A percentile compares a stretch with the other conserved stretches of the same genome.
These are phyloP conservation scores for Chitala chitala DNA, from an alignment of 2,113 vertebrate species.

Conservation along the genomic window DNA sequence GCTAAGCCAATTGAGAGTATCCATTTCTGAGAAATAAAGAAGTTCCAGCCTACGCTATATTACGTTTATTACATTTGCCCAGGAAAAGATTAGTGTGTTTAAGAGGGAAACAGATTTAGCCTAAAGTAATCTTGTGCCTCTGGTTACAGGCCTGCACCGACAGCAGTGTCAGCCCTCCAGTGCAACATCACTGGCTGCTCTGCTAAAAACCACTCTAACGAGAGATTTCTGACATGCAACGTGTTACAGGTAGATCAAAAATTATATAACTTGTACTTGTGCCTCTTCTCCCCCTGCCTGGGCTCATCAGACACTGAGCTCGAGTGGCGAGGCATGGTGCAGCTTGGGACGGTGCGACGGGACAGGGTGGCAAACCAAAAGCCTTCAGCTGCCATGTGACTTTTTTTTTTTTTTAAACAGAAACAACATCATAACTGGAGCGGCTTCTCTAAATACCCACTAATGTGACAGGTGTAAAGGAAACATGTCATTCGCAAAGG, in stretches of 20 bases:
- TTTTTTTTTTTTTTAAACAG: too few relatives aligned
- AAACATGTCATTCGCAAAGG: background rate
- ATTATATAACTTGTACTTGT: background rate
- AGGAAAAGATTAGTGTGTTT: background rate
- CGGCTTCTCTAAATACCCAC: too few relatives aligned
- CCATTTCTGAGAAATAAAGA: slow-evolving; percentile 10
- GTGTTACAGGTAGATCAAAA: background rate
- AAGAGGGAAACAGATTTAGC: background rate
- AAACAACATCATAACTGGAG: too few relatives aligned
- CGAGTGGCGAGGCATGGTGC: background rate
- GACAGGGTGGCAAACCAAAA: too few relatives aligned
- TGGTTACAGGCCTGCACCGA: too few relatives aligned
- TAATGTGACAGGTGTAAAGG: background rate
- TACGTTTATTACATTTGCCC: slow-evolving; percentile 9
- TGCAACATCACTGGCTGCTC: background rate
- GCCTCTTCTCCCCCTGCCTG: background rate
- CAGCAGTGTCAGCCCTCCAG: too few relatives aligned
- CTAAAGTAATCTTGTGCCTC: background rate
- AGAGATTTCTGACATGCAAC: background rate
- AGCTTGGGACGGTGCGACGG: too few relatives aligned
- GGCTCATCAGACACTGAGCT: background rate
- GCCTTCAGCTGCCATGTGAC: too few relatives aligned
- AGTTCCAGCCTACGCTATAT: background rate
- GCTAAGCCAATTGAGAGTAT: slow-evolving; percentile 19
- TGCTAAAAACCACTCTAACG: background rate